Conservation (phyloP, 2,888 invertebrate genomes). For the Phortica magna region DNA sequence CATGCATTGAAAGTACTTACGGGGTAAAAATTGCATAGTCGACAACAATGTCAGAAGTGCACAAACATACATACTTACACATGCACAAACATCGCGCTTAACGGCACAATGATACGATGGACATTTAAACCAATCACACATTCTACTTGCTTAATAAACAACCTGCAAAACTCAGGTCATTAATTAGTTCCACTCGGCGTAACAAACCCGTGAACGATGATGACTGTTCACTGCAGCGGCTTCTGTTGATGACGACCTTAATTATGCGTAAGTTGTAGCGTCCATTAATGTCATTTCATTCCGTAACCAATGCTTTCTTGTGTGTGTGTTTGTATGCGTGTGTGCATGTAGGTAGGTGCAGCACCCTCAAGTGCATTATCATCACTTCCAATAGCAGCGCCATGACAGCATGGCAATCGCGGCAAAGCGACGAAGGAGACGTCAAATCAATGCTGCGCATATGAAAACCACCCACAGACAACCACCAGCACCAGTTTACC, state of each 20-base stretch:
- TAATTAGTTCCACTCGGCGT: slow-evolving; percentile 60
- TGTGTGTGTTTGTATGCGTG: background rate
- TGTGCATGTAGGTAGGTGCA: background rate
- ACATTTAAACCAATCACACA: slow-evolving; percentile 61
- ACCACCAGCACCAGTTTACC: background rate
- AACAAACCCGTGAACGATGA: slow-evolving; percentile 49
- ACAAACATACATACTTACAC: slow-evolving; percentile 14
- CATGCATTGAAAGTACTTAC: slow-evolving; percentile 35
- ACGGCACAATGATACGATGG: background rate
- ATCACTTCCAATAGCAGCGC: background rate
- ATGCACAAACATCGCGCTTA: background rate
- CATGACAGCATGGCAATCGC: background rate
- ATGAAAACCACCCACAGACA: background rate
- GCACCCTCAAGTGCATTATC: background rate
- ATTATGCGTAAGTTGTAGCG: slow-evolving; percentile 63
- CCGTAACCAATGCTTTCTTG: background rate
- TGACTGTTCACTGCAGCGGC: slow-evolving; percentile 17
- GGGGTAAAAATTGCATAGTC: background rate
- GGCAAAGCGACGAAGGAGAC: background rate
- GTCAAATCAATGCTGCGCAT: slow-evolving; percentile 8
- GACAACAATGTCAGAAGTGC: background rate
- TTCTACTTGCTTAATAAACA: slow-evolving; percentile 49
- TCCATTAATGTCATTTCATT: slow-evolving; percentile 62
- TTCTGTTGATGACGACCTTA: slow-evolving; percentile 56
- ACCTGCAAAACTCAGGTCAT: slow-evolving; percentile 42